Evolutionary conservation across 2,888 invertebrate genomes (phyloP).

Genomic region (Eupithecia inturbata): DNA sequence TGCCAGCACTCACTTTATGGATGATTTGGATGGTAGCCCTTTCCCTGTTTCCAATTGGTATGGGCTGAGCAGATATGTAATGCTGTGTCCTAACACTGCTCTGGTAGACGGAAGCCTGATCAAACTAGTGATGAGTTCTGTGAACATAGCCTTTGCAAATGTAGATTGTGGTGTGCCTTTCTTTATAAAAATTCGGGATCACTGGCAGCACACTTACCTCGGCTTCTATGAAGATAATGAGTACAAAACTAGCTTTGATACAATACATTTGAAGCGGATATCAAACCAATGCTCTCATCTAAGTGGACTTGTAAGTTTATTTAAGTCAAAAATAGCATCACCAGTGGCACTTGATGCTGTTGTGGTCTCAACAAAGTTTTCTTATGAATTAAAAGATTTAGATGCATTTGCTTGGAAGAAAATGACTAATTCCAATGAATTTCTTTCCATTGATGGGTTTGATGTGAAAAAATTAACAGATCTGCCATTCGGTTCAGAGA

Average conservation of each 20-base stretch:
- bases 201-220: slow-evolving; percentile 91
- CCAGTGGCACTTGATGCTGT: slow-evolving; percentile 86
- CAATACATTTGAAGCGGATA: slow-evolving; percentile 92
- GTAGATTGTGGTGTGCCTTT: slow-evolving; percentile 92
- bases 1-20: slow-evolving; percentile 71
- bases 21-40: slow-evolving; percentile 73
- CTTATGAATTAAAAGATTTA: slow-evolving; percentile 87
- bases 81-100: slow-evolving; percentile 87
- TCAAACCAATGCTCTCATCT: slow-evolving; percentile 93
- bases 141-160: slow-evolving; percentile 92
- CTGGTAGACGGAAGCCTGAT: slow-evolving; percentile 88
- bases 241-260: slow-evolving; percentile 92
- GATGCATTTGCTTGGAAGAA: slow-evolving; percentile 86
- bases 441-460: slow-evolving; percentile 78
- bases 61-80: slow-evolving; percentile 92
- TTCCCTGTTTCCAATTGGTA: slow-evolving; percentile 89
- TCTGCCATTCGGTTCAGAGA: slow-evolving; percentile 93
- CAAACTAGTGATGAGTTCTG: slow-evolving; percentile 91
- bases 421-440: slow-evolving; percentile 73
- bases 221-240: slow-evolving; percentile 92
- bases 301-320: slow-evolving; percentile 91
- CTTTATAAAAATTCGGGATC: slow-evolving; percentile 93
- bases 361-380: slow-evolving; percentile 89
- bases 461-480: slow-evolving; percentile 76
- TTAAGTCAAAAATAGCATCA: slow-evolving; percentile 94